These are phyloP conservation scores for Caenorhabditis sp. DNA, from an alignment of 2,888 invertebrate genomes.

Conservation along the genomic window DNA sequence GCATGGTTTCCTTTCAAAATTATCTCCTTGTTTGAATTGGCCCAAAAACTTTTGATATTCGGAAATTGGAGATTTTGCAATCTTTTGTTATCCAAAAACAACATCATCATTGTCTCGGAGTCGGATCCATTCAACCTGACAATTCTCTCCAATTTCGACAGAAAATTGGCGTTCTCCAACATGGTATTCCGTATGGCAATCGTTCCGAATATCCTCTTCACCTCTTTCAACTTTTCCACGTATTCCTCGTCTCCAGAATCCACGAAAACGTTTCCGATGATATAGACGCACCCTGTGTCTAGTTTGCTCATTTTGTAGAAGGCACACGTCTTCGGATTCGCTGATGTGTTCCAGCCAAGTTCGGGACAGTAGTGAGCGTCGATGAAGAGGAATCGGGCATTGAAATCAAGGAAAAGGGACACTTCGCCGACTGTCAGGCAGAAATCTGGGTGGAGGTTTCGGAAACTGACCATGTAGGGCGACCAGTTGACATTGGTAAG, in stretches of 20 bases:
- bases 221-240: background rate
- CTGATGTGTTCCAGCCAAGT: background rate
- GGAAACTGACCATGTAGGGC: background rate
- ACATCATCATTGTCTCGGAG: background rate
- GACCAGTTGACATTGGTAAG: background rate
- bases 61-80: background rate
- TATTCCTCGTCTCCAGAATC: slow-evolving; percentile 26
- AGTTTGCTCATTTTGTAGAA: background rate
- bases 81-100: background rate
- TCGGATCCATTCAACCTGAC: background rate
- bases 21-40: background rate
- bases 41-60: background rate
- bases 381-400: background rate
- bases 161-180: background rate
- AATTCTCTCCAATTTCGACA: background rate
- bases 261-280: slow-evolving; percentile 9
- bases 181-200: slow-evolving; percentile 7
- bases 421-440: slow-evolving; percentile 28
- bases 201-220: slow-evolving; percentile 1
- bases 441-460: slow-evolving; percentile 33
- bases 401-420: background rate
- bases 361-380: slow-evolving; percentile 23
- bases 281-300: background rate
- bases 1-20: background rate
- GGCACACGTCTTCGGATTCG: background rate